Evolutionary conservation across 1,140 invertebrate genomes (phyloP), one percentile per base, ranked within the genome.

Genomic region (Drosophila oshimai): DNA sequence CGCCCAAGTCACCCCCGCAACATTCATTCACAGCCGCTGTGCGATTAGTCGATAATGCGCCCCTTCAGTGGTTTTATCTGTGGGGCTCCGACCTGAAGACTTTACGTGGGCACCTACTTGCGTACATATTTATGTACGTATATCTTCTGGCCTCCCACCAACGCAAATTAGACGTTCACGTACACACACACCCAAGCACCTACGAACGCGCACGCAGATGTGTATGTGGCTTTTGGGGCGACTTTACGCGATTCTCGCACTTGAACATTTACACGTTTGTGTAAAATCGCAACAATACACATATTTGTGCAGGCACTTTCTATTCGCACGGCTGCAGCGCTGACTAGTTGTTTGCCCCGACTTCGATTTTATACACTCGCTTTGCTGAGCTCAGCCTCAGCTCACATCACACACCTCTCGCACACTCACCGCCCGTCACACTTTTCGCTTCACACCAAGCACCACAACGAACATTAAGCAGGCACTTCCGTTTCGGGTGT

Each of bases 371-470:
- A 46, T 55, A 33, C 57, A 41, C 54, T 33, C 28, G 28, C 10
- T 20, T 33, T 20, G 28, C 10, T 20, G 13, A n/a, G 10, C 45
- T 29, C 45, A 10, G 13, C n/a, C n/a, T 54, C 37, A 31, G 39
- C 24, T 28, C 24, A 9, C 29, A 10, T 33, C 45, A 53, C 34
- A 64, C 28, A 42, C 29, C 68, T 31, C 28, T 44, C 39, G 34
- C 33, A 61, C 64, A 69, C 64, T 58, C 49, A 58, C 57, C 69
- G 69, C 57, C 68, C 70, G 70, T 73, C 68, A 73, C 57, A 37
- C 57, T 64, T 62, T 73, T 62, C 46, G 33, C 31, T 61, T 44
- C 26, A 44, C 70, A 26, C 18, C 36, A 29, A 12, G 28, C 41
- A 64, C 26, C 37, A 64, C 36, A 46, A 72, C 49, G 51, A 64